These are phyloP conservation scores for Triplophysa tibetana DNA, from an alignment of 2,113 vertebrate species.

Conservation along the genomic window DNA sequence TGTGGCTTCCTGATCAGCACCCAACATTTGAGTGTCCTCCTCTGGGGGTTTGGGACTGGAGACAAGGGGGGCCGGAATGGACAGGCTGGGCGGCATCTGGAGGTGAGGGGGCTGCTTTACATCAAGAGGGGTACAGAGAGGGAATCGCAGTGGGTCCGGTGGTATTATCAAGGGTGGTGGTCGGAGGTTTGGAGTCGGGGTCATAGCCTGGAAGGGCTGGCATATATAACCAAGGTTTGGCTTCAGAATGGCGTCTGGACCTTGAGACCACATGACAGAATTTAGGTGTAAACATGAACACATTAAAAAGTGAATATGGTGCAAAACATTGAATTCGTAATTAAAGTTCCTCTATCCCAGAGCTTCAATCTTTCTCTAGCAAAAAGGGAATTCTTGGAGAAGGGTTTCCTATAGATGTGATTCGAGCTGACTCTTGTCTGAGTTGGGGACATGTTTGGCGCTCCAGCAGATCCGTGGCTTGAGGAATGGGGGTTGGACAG, in stretches of 20 bases:
- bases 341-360: background rate
- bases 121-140: slow-evolving; percentile 60
- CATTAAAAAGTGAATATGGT: background rate
- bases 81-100: slow-evolving; percentile 77
- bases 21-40: slow-evolving; percentile 75
- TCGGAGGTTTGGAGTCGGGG: slow-evolving; percentile 62
- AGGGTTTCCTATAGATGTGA: slow-evolving; percentile 25
- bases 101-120: slow-evolving; percentile 62
- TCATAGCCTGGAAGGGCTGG: slow-evolving; percentile 76
- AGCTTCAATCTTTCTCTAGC: too few species aligned
- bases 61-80: slow-evolving; percentile 62
- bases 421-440: slow-evolving; percentile 25
- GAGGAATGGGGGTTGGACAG: slow-evolving; percentile 6
- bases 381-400: slow-evolving; percentile 37
- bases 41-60: slow-evolving; percentile 80
- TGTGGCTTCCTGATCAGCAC: slow-evolving; percentile 82
- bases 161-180: slow-evolving; percentile 62
- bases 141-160: slow-evolving; percentile 56
- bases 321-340: background rate
- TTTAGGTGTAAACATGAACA: background rate
- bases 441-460: slow-evolving; percentile 4
- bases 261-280: slow-evolving; percentile 55
- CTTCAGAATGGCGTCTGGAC: slow-evolving; percentile 73
- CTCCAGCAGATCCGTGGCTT: slow-evolving; percentile 7
- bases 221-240: slow-evolving; percentile 76